Base-by-base conservation (phyloP, 2,888 invertebrate genomes). In the Criorhina ranunculi region DNA sequence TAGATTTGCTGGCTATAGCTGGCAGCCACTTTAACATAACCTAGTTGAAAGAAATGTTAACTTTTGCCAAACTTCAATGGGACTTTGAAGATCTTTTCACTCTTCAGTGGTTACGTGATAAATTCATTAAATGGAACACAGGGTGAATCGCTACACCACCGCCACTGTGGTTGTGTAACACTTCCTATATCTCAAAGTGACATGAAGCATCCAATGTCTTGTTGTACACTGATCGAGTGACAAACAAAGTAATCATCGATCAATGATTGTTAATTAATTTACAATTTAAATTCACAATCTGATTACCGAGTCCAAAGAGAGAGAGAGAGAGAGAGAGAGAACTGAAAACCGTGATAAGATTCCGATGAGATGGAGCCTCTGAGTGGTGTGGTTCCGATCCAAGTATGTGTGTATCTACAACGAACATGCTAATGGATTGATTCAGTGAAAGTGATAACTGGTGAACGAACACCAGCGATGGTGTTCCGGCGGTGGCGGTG, bases 401-500 rank as follows among this genome's bases (percentile, higher is more conserved):
- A n/a, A n/a, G n/a, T n/a, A n/a, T n/a, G n/a, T n/a, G n/a, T n/a
- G n/a, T n/a, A n/a, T n/a, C 51, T 62, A 9, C 33, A 33, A 1
- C 46, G 19, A 53, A 82, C 59, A 33, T 53, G 72, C 77, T 82
- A 82, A 82, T 82, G 72, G 78, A 66, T 82, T 53, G 70, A 59
- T 82, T 72, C 46, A 60, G 82, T 67, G 82, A 82, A 82, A 82
- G 82, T 72, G 82, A 78, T 82, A 77, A 77, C 24, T 69, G 37
- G 55, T 19, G 44, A 35, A 33, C n/a, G 24, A 24, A 1, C 24
- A 24, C 2, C 24, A 4, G 24, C 5, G 17, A 31, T n/a, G 17
- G 33, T 42, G 73, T 79, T 79, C 79, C 79, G 79, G 79, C 40
- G 62, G 60, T 40, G 40, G 42, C 24, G n/a, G n/a, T 12, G 24